These are phyloP conservation scores for Anoplophora glabripennis DNA, from an alignment of 1,140 invertebrate species.

Conservation along the genomic window DNA sequence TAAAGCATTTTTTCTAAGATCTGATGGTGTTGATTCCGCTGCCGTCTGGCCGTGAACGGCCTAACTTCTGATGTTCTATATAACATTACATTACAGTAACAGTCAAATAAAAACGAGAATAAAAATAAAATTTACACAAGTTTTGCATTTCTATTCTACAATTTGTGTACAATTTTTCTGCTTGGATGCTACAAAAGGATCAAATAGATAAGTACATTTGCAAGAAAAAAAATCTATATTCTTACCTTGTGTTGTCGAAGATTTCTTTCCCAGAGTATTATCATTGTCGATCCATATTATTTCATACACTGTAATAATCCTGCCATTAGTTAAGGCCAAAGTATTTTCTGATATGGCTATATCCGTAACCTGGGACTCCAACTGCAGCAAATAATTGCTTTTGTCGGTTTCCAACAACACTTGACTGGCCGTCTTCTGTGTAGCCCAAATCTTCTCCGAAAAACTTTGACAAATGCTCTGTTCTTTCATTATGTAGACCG, in stretches of 20 bases:
- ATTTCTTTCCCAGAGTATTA: background rate
- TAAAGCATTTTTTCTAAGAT: no score
- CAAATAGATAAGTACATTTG: no score
- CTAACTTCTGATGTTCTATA: no score
- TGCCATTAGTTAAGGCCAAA: slow-evolving; percentile 77
- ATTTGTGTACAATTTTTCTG: no score
- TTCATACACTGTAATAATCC: slow-evolving; percentile 51
- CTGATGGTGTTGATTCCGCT: no score
- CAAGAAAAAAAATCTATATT: background rate
- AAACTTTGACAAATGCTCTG: slow-evolving; percentile 77
- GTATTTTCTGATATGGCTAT: slow-evolving; percentile 74
- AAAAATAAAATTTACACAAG: no score
- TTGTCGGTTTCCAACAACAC: slow-evolving; percentile 57
- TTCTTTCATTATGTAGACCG: slow-evolving; percentile 82
- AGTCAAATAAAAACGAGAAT: no score
- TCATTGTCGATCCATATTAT: slow-evolving; percentile 36
- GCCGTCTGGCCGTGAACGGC: no score
- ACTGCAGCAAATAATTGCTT: slow-evolving; percentile 28
- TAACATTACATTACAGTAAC: no score
- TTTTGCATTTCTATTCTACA: no score
- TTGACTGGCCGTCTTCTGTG: slow-evolving; percentile 64
- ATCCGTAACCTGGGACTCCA: slow-evolving; percentile 60
- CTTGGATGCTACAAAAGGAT: no score
- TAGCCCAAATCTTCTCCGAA: slow-evolving; percentile 67
- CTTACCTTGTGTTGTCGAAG: background rate